Conservation (phyloP, 2,113 vertebrate species). For the Diadophis punctatus region DNA sequence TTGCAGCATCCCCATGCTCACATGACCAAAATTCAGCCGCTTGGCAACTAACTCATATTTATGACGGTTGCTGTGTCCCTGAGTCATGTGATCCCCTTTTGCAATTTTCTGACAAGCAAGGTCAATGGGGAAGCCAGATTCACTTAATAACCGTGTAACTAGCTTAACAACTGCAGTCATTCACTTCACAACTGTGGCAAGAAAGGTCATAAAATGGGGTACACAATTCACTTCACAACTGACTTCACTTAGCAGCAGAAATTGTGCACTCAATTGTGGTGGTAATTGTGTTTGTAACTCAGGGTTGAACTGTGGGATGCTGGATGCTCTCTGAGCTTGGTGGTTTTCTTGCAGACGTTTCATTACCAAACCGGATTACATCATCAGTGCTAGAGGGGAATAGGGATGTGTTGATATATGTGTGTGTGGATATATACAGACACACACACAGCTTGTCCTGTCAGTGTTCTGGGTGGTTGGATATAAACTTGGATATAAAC, state of each 20-base stretch:
- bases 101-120: too few relatives aligned
- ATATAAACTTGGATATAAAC: not conserved
- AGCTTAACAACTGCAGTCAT: not conserved
- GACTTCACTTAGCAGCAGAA: not conserved
- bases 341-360: not conserved
- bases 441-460: not conserved
- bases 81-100: not conserved
- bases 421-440: too few relatives aligned
- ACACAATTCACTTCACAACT: not conserved
- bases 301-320: not conserved
- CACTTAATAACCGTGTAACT: not conserved
- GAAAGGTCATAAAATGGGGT: not conserved
- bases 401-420: not conserved
- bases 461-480: not conserved
- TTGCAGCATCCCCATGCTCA: not conserved
- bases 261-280: not conserved
- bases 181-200: not conserved
- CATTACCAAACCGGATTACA: not conserved
- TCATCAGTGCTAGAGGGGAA: not conserved
- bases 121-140: not conserved
- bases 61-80: not conserved
- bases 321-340: not conserved
- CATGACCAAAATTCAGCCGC: too few relatives aligned
- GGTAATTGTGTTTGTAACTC: not conserved
- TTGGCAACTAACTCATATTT: not conserved